Evolutionary conservation across 2,113 vertebrate species (phyloP).

Genomic region (Anhinga anhinga): DNA sequence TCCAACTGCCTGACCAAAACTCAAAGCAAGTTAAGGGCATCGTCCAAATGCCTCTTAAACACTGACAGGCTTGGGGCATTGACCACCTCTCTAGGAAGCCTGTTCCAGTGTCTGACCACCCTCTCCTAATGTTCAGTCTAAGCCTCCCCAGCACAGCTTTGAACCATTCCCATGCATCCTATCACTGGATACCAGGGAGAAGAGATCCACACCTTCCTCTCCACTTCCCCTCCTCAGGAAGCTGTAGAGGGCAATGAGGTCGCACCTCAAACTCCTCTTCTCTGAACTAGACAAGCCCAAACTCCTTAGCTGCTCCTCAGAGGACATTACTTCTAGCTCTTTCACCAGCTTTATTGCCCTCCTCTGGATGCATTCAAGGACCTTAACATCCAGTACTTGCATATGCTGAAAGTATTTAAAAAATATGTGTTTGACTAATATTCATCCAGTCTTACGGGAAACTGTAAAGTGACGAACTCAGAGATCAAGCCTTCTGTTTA

Average conservation of each 20-base stretch:
- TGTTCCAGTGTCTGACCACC: not conserved
- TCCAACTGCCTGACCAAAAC: not conserved
- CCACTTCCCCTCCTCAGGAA: not conserved
- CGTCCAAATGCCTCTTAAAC: not conserved
- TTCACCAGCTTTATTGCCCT: not conserved
- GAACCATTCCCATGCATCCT: fast-evolving
- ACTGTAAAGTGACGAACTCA: not conserved
- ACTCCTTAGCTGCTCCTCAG: not conserved
- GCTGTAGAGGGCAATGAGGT: not conserved
- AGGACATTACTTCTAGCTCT: not conserved
- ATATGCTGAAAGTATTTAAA: not conserved
- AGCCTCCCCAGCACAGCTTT: not conserved
- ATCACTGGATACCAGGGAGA: not conserved
- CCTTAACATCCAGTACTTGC: not conserved
- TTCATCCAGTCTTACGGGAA: not conserved
- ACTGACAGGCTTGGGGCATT: not conserved
- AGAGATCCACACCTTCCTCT: not conserved
- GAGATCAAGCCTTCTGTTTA: not conserved
- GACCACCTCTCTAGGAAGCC: not conserved
- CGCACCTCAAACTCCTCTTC: not conserved
- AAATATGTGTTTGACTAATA: not conserved
- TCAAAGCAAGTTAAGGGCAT: not conserved
- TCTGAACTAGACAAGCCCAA: not conserved
- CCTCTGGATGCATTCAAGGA: not conserved
- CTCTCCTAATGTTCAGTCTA: not conserved